Evolutionary conservation across 2,113 vertebrate genomes (phyloP), one percentile per base, ranked within the genome.

Genomic region (Callorhinus ursinus): DNA sequence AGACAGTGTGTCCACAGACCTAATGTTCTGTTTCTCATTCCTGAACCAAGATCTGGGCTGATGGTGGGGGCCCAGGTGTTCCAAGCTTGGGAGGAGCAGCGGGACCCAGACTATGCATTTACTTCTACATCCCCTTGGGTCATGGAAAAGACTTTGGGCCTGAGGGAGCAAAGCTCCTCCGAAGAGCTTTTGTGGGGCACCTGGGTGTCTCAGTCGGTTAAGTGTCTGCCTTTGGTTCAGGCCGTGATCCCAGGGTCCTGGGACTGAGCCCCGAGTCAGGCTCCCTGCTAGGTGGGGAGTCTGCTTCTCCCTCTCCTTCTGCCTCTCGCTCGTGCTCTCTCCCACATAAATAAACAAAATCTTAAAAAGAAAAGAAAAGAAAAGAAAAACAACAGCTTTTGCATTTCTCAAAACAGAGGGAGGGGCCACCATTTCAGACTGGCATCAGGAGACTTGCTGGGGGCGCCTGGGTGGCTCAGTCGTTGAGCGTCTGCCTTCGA

Each of bases 31-130:
- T 4, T 49, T 71, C 51, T 57, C 4, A 26, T 12, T 14, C 76
- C 18, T 7, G 2, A 33, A 55, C 14, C 4, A 16, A 51, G 31
- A 19, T 55, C 51, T 26, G 39, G 81, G 42, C 67, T 0, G 1
- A 2, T 2, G 49, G 11, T 31, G 31, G 42, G 31, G 16, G 5
- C 21, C 39, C 69, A 5, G 24, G 21, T 4, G 14, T 26, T 72
- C 8, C 0, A 14, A 46, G 69, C 63, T 12, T 1, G 1, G 61
- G 14, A 82, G 8, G 28, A 55, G 77, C 9, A 0, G 21, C 11
- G 28, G 19, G 90, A 24, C 22, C 22, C 36, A 9, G 51, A 24
- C 36, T 72, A 13, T 26, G 74, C 57, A 2, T 51, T 7, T 15
- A 7, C 42, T 28, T 19, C 42, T 6, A 21, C 11, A 4, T 2